phyloP scores from a whole-genome alignment of 2,797 vertebrate species.

The Chaenodraco wilsoni region DNA sequence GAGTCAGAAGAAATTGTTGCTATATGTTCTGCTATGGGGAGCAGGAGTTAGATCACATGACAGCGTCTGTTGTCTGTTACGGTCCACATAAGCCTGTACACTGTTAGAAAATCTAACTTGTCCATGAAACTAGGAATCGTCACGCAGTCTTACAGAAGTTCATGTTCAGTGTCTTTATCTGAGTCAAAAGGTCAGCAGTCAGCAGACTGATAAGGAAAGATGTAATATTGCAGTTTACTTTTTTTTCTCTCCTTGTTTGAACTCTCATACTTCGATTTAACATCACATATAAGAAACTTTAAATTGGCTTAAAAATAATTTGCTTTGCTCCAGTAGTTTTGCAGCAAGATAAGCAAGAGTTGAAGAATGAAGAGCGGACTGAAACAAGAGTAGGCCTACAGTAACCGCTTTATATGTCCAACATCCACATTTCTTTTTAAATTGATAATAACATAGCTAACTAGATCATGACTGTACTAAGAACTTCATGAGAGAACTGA shows the following conservation, averaged over 20 bases:
- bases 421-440: background rate
- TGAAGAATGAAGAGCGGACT: background rate
- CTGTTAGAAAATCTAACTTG: background rate
- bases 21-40: background rate
- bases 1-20: background rate
- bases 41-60: background rate
- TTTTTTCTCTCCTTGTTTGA: background rate
- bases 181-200: background rate
- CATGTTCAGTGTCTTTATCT: background rate
- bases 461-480: background rate
- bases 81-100: background rate
- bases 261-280: background rate
- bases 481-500: background rate
- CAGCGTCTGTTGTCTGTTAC: background rate
- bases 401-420: background rate
- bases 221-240: background rate
- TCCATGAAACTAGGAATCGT: background rate
- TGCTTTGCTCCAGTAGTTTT: background rate
- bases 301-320: too few relatives aligned
- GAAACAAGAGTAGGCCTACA: background rate
- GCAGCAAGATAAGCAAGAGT: background rate
- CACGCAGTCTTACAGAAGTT: background rate
- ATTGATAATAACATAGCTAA: background rate
- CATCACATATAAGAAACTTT: background rate
- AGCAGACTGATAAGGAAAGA: background rate